Evolutionary conservation across 2,113 vertebrate genomes (phyloP), one percentile per base, ranked within the genome.

Genomic region (Hippocampus comes): DNA sequence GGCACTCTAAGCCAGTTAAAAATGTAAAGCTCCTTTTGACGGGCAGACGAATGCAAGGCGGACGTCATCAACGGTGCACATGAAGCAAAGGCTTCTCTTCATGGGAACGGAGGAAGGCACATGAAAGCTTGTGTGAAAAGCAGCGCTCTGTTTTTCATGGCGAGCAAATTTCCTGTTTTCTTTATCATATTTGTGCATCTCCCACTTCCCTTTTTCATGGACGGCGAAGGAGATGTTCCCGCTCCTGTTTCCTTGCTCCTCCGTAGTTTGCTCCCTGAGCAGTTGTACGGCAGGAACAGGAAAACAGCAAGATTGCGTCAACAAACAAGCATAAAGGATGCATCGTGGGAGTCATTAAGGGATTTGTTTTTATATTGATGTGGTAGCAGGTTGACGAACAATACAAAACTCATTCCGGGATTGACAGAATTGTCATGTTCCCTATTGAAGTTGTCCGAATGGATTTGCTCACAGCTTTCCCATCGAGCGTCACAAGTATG

Each of bases 121-220:
- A 70, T 65, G 73, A 72, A 72, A 57, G 61, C 72, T 78, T 21
- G 11, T 69, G 75, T 70, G 66, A 86, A 85, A 78, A 71, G 81
- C 74, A 34, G 49, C 43, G 55, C 53, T 2, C 57, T 76, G 77
- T 84, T 86, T 81, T 78, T 82, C 72, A 75, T 27, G 67, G 60
- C 57, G 15, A 78, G 82, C 81, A 79, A 80, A 91, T 89, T 89
- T 91, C 91, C 91, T 91, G 90, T 91, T 92, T 91, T 91, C 78
- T 90, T 90, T 84, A 84, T 84, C 80, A 74, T 57, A 67, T 84
- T 84, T 70, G 42, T 38, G 70, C 72, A 74, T 85, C 86, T 81
- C 71, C 78, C 74, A 61, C 74, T 92, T 91, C 89, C 88, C 75
- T 60, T 85, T 84, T 87, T 86, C 84, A 84, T 81, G 86, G 82